Evolutionary conservation across 2,888 invertebrate genomes (phyloP), one percentile per base, ranked within the genome.

Genomic region (Iphiclides podalirius): DNA sequence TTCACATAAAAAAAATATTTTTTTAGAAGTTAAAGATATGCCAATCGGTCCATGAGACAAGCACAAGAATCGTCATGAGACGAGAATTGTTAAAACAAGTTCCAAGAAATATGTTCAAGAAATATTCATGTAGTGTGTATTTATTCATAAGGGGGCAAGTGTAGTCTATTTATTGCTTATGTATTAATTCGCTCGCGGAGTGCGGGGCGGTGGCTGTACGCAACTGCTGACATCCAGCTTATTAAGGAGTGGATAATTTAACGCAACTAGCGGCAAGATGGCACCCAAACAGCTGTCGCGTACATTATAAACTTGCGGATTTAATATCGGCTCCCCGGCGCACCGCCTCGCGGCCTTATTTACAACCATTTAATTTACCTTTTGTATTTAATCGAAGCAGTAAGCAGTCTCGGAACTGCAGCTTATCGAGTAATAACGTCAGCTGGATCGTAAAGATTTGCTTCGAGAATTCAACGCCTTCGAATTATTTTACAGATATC

Each of bases 301-400:
- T 11, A 28, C 58, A 54, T 59, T 57, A 57, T 60, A 61, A 61
- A 60, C 55, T 58, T 58, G 58, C 54, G 49, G 49, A 44, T 49
- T 59, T 59, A 58, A 57, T 59, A 60, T 58, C 57, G 55, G 40
- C 16, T 40, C 50, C 37, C 16, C 20, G n/a, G n/a, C n/a, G 47
- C 46, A 47, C 44, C 38, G 44, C 41, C 37, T 47, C 53, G 47
- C 41, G 41, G 13, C 33, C 23, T 17, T 49, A 44, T 49, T 39
- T 44, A 43, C 42, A 26, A 17, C 28, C 6, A 35, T 49, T 49
- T 49, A 44, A 49, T 44, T 49, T 49, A 49, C 44, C 49, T 43
- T 43, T 36, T 16, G 35, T 41, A 26, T 11, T 20, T 36, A 47
- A 41, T 23, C 13, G 39, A n/a, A 33, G 11, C 9, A 11, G 2